Evolutionary conservation across 1,140 invertebrate species (phyloP), one percentile per base, ranked within the genome.

Genomic region (Drosophila pandora): DNA sequence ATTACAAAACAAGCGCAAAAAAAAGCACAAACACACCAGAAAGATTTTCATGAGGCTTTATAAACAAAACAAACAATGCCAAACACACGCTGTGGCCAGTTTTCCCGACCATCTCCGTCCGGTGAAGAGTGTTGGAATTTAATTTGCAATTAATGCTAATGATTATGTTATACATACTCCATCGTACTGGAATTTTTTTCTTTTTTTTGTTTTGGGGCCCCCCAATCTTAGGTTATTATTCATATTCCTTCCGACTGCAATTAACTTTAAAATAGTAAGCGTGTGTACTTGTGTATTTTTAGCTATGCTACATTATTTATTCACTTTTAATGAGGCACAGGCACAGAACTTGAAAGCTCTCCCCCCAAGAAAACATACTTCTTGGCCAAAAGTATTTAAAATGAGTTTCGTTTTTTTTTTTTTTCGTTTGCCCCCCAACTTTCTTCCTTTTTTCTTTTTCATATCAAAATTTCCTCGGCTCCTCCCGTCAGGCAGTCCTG

Each of bases 21-120:
- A 32, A 53, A 34, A 32, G 17, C 30, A 28, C 49, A 55, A 25
- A 50, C 63, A 63, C 63, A 67, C 43, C 43, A 10, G 17, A 28
- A 28, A 23, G 43, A 28, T 52, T 47, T 65, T 55, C 82, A 75
- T 87, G 65, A 79, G 82, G 63, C 77, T 87, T 79, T 87, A 88
- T 87, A 87, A 87, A 87, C 82, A 87, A 87, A 87, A 87, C 79
- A 87, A 88, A 87, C 81, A 75, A 75, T 32, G 34, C 34, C 28
- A 28, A 48, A 58, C 56, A 61, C 68, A 73, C 68, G 57, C 70
- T 73, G 61, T 50, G 67, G 53, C 53, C 47, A 67, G 62, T 34
- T 56, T 43, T 28, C 25, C 48, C 25, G 23, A n/a, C 30, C 34
- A 8, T 34, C 17, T 21, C 13, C 2, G 41, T 13, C 41, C 41